phyloP scores from a whole-genome alignment of 1,140 invertebrate genomes.

The Drusus annulatus region DNA sequence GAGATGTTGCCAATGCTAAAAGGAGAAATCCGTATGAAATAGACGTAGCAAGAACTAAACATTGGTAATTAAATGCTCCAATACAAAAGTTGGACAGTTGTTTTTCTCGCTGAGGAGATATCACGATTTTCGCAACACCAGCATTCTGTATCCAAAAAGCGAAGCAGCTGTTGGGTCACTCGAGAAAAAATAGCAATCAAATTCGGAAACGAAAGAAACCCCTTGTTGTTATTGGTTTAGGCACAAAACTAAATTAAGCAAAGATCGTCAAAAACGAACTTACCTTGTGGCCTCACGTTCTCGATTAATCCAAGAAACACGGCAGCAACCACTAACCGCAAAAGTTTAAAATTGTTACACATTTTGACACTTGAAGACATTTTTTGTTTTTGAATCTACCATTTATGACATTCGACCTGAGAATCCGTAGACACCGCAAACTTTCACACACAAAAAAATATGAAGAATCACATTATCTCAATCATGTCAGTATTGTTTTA shows the following conservation, averaged over 20 bases:
- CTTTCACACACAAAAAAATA: constrained; percentile 3
- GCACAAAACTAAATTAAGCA: neutral
- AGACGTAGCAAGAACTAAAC: no score
- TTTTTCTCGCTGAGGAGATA: no score
- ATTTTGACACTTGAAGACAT: constrained; percentile 25
- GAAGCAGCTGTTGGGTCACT: no score
- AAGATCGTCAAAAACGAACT: neutral
- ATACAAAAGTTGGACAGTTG: no score
- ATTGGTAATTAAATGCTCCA: no score
- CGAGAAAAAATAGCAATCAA: no score
- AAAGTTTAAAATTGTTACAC: constrained; percentile 33
- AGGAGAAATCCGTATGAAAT: no score
- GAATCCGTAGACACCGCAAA: constrained; percentile 10
- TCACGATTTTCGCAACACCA: no score
- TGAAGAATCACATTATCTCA: constrained; percentile 16
- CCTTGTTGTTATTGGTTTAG: neutral
- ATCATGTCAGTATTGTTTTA: neutral
- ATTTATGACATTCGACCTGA: constrained; percentile 18
- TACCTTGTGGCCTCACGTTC: constrained; percentile 21
- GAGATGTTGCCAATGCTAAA: no score
- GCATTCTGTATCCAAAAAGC: no score
- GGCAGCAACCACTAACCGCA: constrained; percentile 3
- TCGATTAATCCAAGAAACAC: constrained; percentile 26
- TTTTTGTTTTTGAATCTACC: constrained; percentile 9
- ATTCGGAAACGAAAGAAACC: no score